Base-by-base conservation (phyloP, 1,140 invertebrate genomes). In the Heliconius nattereri region DNA sequence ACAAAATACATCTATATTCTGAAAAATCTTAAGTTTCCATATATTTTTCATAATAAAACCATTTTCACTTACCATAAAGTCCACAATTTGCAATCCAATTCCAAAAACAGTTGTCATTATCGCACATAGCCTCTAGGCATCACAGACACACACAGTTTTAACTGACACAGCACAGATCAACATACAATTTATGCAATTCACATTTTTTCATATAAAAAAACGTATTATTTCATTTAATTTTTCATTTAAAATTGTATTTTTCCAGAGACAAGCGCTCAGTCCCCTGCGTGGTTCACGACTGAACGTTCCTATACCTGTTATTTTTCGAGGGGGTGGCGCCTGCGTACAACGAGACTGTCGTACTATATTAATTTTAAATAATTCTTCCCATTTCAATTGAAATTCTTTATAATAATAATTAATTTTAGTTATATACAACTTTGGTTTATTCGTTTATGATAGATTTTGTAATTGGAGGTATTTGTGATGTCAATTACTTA, bases 111-210 rank as follows among this genome's bases (percentile, higher is more conserved):
- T 89, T 89, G 88, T 87, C 90, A 92, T 92, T 92, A 91, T 92
- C 89, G 90, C 90, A 89, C 90, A 91, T 91, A 92, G 85, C 85
- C 89, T 90, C 90, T 92, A 86, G 88, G 86, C 91, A 93, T 93
- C 87, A 90, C 89, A 52, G 49, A 84, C 81, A 86, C 86, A 66
- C 60, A 66, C 60, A 26, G 60, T 52, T 52, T 52, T 7, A 52
- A 52, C 60, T 13, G 23, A 16, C 60, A 66, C 60, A 66, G 60
- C 60, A 66, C 60, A 66, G 60, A 66, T n/a, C 9, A 23, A 16
- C 60, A 26, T 66, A 66, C 7, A 66, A 23, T 23, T 26, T 13
- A 66, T 26, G 20, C 54, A 8, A 66, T 66, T 66, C 60, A 66
- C 60, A 66, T 66, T 66, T 66, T 66, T 20, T 19, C 23, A 66